Percentiles rank a stretch among this genome's conserved stretches.
Conservation (phyloP, 1,140 invertebrate genomes). For the Heliconius nattereri region DNA sequence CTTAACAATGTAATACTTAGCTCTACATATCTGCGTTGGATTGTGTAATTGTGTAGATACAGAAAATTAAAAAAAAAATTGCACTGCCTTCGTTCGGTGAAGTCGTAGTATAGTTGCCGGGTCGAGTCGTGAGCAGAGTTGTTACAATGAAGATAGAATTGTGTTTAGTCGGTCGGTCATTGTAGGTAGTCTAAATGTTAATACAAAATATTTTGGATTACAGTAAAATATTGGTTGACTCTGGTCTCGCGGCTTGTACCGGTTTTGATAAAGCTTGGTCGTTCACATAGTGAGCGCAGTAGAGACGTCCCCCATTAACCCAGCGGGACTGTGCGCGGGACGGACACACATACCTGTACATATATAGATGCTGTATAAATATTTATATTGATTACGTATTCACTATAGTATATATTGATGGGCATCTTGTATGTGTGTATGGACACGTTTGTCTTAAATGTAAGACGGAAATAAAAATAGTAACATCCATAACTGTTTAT, state of each 20-base stretch:
- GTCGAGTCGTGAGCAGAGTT: not conserved
- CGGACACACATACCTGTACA: conserved; percentile 68
- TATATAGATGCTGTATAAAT: conserved; percentile 79
- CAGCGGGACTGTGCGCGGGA: conserved; percentile 18
- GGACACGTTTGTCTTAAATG: conserved; percentile 68
- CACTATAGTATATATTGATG: conserved; percentile 60
- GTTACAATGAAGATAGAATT: not conserved
- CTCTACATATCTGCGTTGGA: conserved; percentile 67
- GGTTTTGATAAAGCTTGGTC: conserved; percentile 24
- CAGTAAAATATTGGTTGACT: not conserved
- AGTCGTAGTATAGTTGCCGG: not conserved
- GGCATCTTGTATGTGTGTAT: conserved; percentile 76
- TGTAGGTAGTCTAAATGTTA: not conserved
- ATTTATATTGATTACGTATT: conserved; percentile 74
- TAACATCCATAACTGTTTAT: conserved; percentile 68
- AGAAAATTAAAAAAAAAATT: conserved; percentile 53
- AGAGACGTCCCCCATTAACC: conserved; percentile 26
- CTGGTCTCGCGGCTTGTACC: not conserved
- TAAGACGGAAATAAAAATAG: conserved; percentile 78
- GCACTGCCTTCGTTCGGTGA: conserved; percentile 52
- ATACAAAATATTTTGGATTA: not conserved
- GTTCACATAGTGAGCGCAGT: conserved; percentile 42
- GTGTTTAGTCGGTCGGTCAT: not conserved
- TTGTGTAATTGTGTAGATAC: conserved; percentile 50
- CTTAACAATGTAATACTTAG: conserved; percentile 41